These are phyloP conservation scores for Pempheris klunzingeri DNA, from an alignment of 2,797 vertebrate species.

Conservation along the genomic window DNA sequence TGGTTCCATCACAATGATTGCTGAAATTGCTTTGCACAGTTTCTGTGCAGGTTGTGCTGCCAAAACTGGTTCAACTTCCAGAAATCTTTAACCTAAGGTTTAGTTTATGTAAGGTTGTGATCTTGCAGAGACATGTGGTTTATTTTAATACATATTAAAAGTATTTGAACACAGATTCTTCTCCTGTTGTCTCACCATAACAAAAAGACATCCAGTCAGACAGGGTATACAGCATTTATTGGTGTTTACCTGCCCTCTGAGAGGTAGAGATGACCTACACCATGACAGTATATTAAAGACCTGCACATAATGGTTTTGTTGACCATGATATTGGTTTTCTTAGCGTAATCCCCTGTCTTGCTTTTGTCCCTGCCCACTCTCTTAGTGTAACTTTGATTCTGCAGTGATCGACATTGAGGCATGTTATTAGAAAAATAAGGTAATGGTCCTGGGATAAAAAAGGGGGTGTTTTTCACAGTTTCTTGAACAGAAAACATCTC, in stretches of 20 bases:
- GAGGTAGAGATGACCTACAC: constrained; percentile 19
- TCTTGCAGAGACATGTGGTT: background rate
- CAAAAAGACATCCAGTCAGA: constrained; percentile 17
- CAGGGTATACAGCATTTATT: constrained; percentile 18
- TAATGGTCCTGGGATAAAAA: background rate
- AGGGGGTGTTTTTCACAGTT: background rate
- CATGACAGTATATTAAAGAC: constrained; percentile 18
- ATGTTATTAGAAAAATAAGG: constrained; percentile 6
- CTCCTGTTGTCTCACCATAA: background rate
- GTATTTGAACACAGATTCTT: background rate
- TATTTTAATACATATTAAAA: constrained; percentile 24
- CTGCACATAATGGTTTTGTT: constrained; percentile 26
- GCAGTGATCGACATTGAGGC: constrained; percentile 15
- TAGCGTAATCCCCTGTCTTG: constrained; percentile 15
- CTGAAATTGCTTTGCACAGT: constrained; percentile 35
- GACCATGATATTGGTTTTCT: constrained; percentile 37
- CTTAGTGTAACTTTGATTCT: constrained; percentile 10
- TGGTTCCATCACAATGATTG: constrained; percentile 23
- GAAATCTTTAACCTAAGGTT: background rate
- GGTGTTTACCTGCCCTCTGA: constrained; percentile 29
- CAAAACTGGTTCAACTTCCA: constrained; percentile 4
- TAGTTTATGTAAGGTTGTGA: constrained; percentile 23
- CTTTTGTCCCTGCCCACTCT: constrained; percentile 6
- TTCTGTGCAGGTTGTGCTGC: constrained; percentile 5
- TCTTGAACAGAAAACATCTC: constrained; percentile 6